Conservation (phyloP, 2,888 invertebrate genomes). For the Melinaea marsaeus region DNA sequence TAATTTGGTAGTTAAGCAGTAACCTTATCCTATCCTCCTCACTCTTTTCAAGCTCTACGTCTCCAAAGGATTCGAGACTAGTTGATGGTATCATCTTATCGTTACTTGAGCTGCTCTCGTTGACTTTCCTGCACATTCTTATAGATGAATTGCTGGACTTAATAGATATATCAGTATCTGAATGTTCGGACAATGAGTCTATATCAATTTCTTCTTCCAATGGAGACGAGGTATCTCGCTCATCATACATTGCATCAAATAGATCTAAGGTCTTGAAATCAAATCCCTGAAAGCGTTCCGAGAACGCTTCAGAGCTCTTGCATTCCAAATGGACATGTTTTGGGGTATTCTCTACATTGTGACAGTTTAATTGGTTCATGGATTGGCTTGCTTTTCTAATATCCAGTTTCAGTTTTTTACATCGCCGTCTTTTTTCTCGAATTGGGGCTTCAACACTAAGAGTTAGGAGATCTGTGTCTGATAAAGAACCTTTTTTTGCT, state of each 20-base stretch:
- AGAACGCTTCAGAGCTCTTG: conserved; percentile 54
- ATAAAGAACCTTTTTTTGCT: conserved; percentile 56
- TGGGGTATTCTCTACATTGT: conserved; percentile 62
- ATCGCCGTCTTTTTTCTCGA: conserved; percentile 43
- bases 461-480: conserved; percentile 59
- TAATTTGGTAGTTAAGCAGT: conserved; percentile 55
- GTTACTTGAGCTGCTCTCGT: conserved; percentile 30
- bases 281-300: conserved; percentile 50
- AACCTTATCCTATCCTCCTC: conserved; percentile 56
- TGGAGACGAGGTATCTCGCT: conserved; percentile 34
- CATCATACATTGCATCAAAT: conserved; percentile 52
- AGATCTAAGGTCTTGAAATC: conserved; percentile 63
- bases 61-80: conserved; percentile 62
- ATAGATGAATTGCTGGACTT: conserved; percentile 41
- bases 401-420: conserved; percentile 58
- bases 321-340: conserved; percentile 59
- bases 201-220: conserved; percentile 54
- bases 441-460: conserved; percentile 35
- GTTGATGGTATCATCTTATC: conserved; percentile 44
- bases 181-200: conserved; percentile 58
- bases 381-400: conserved; percentile 60
- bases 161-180: conserved; percentile 49
- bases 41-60: conserved; percentile 60
- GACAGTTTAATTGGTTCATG: conserved; percentile 39
- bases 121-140: conserved; percentile 64